Evolutionary conservation across 2,888 invertebrate species (phyloP).

Genomic region (Drosophila merina): DNA sequence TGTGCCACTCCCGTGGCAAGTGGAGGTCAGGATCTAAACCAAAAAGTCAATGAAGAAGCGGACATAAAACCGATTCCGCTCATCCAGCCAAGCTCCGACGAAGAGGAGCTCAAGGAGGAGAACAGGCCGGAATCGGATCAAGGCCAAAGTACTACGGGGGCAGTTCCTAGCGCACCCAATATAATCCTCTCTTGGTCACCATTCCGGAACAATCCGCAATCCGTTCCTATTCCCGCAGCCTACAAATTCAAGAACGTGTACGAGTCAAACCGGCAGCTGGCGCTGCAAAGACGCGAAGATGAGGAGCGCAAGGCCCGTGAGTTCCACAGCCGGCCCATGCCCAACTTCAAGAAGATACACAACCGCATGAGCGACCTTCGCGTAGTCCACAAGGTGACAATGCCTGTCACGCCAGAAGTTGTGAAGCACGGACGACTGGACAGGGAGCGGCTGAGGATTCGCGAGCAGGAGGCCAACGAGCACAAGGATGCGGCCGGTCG

Average conservation of each 20-base stretch:
- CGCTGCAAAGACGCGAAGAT: slow-evolving; percentile 60
- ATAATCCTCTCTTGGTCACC: slow-evolving; percentile 31
- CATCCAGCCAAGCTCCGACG: not conserved
- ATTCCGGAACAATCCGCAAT: not conserved
- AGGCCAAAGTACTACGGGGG: not conserved
- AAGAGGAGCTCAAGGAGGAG: not conserved
- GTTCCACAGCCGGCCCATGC: slow-evolving; percentile 81
- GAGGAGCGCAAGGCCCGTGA: slow-evolving; percentile 80
- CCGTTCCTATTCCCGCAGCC: slow-evolving; percentile 64
- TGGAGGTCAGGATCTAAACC: not conserved
- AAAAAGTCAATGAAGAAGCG: not conserved
- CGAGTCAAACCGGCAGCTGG: slow-evolving; percentile 69
- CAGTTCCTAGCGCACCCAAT: too few species aligned
- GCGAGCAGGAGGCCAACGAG: slow-evolving; percentile 9
- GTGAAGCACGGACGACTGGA: slow-evolving; percentile 72
- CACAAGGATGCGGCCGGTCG: not conserved
- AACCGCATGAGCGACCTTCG: slow-evolving; percentile 47
- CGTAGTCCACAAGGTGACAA: slow-evolving; percentile 66
- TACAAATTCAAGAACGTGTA: slow-evolving; percentile 79
- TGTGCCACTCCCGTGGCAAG: not conserved
- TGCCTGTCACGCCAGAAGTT: slow-evolving; percentile 74
- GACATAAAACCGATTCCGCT: not conserved
- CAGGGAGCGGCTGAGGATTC: slow-evolving; percentile 49
- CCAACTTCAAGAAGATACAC: slow-evolving; percentile 71
- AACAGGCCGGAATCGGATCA: slow-evolving; percentile 5